Conservation (phyloP, 2,113 vertebrate species). For the Atherinomorus stipes region DNA sequence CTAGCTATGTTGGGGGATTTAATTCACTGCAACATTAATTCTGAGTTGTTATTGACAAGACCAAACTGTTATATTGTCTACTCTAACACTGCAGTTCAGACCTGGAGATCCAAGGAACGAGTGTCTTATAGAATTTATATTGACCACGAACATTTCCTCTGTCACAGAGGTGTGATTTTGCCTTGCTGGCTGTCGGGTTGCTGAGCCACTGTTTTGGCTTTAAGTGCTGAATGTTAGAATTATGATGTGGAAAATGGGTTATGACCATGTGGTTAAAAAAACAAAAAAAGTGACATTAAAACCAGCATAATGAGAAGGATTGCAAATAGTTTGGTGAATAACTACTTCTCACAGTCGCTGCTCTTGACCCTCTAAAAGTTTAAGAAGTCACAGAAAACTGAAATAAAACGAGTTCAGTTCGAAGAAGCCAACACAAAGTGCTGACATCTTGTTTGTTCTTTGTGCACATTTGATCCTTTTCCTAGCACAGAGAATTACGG, state of each 20-base stretch:
- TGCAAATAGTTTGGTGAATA: too few relatives aligned
- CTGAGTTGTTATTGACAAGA: conserved; percentile 37
- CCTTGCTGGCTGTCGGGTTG: not conserved
- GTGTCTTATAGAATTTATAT: not conserved
- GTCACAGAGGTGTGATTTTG: conserved; percentile 2
- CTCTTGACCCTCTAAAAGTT: too few relatives aligned
- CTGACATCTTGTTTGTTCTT: conserved; percentile 73
- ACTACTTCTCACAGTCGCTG: too few relatives aligned
- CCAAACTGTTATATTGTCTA: conserved; percentile 21
- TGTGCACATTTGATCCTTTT: conserved; percentile 54
- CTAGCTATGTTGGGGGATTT: conserved; percentile 2
- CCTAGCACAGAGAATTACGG: conserved; percentile 26
- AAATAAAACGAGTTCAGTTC: conserved; percentile 23
- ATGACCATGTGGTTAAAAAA: not conserved
- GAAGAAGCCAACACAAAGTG: conserved; percentile 69
- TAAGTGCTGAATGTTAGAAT: not conserved
- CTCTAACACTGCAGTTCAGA: too few relatives aligned
- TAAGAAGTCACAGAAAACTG: too few relatives aligned
- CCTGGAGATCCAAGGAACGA: too few relatives aligned
- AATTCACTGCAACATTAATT: conserved; percentile 13
- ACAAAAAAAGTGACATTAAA: too few relatives aligned
- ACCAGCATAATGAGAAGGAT: too few relatives aligned
- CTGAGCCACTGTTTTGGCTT: conserved; percentile 2
- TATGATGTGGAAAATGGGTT: conserved; percentile 4
- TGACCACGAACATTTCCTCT: conserved; percentile 9